These are phyloP conservation scores for Microctenopoma steveboyesi DNA, from an alignment of 2,797 vertebrate genomes.

Conservation along the genomic window DNA sequence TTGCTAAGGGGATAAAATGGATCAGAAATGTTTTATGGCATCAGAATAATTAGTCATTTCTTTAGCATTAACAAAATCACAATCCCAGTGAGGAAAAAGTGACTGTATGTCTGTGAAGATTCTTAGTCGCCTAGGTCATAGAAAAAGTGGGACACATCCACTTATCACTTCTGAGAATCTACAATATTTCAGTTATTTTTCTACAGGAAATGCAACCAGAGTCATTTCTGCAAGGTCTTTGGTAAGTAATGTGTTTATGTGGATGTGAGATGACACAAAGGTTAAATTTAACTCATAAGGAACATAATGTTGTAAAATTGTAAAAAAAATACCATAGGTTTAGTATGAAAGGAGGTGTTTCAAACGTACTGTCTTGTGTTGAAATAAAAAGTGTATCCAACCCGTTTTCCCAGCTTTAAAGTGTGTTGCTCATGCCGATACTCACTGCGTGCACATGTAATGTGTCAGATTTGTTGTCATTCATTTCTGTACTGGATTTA, in stretches of 20 bases:
- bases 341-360: background rate
- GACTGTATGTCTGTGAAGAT: no score
- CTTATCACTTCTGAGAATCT: no score
- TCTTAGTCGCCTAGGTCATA: no score
- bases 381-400: background rate
- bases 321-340: background rate
- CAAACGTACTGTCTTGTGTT: background rate
- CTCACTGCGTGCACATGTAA: background rate
- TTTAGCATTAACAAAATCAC: no score
- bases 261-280: background rate
- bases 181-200: background rate
- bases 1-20: background rate
- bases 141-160: no score
- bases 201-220: background rate
- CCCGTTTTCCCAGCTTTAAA: background rate
- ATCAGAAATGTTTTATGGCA: background rate
- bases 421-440: background rate
- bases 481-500: constrained; percentile 12
- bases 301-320: constrained; percentile 9
- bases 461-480: background rate
- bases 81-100: no score
- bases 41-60: no score
- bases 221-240: background rate
- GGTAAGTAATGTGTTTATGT: background rate
- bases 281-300: background rate